Evolutionary conservation across 2,113 vertebrate genomes (phyloP).

Genomic region (Hemichromis elongatus): DNA sequence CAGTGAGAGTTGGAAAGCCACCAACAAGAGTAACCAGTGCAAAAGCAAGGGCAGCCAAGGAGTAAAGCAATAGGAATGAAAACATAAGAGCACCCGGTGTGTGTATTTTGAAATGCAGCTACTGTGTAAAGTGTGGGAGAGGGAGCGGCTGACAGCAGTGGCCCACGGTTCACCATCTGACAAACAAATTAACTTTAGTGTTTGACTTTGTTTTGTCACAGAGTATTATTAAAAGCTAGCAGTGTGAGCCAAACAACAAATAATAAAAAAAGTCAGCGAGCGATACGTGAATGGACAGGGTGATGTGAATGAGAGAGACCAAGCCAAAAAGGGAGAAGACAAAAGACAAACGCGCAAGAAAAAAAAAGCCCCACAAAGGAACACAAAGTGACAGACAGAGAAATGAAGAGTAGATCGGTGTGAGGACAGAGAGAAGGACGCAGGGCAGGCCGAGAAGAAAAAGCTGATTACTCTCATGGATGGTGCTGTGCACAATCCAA

Average conservation of each 20-base stretch:
- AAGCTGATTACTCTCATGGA: slow-evolving; percentile 34
- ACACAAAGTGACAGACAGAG: slow-evolving; percentile 1
- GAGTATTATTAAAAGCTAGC: background rate
- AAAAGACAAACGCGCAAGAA: background rate
- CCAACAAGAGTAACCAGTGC: background rate
- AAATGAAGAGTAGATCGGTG: background rate
- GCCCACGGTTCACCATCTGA: background rate
- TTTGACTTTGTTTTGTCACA: slow-evolving; percentile 26
- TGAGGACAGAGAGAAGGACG: slow-evolving; percentile 41
- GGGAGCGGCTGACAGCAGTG: background rate
- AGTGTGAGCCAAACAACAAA: background rate
- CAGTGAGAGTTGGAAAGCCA: slow-evolving; percentile 15
- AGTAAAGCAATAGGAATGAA: background rate
- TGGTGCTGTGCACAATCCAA: slow-evolving; percentile 19
- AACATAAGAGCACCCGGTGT: background rate
- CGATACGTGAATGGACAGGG: background rate
- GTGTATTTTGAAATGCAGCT: background rate
- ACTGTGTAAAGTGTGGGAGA: background rate
- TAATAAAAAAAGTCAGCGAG: background rate
- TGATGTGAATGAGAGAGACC: background rate
- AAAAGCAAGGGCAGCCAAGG: slow-evolving; percentile 6
- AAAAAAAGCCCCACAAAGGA: background rate
- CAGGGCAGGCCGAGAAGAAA: background rate
- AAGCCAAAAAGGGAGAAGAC: background rate
- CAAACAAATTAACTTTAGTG: slow-evolving; percentile 14